Base-by-base conservation (phyloP, 2,797 vertebrate genomes). In the Argya squamiceps region DNA sequence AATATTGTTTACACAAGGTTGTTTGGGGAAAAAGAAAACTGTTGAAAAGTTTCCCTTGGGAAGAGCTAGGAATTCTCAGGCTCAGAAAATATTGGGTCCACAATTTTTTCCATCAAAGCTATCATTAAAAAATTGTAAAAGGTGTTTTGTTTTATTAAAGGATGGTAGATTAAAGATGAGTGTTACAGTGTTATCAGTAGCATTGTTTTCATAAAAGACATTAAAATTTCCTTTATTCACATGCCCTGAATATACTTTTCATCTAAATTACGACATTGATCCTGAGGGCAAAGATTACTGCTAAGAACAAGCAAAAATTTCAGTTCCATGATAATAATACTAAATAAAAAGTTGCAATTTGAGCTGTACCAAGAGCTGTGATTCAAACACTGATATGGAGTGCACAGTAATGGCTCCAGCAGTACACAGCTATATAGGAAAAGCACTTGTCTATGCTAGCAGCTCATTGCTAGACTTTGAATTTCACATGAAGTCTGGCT, bases 161-260 rank as follows among this genome's bases (percentile, higher is more conserved):
- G 19, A 55, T 37, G 19, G 27, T 82, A 84, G 43, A 58, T 73
- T 74, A 84, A 91, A 71, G 12, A 15, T 85, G 46, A 80, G 18
- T 15, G 4, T 63, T 89, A 77, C 1, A 89, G 12, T 60, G 58
- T 43, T 89, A 56, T 24, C 53, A 83, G 12, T 64, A 41, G 36
- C 55, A 70, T 34, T 83, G 12, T 83, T 63, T 83, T 74, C 15
- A 63, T 77, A 56, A 69, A 89, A 83, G 18, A 63, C 17, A 47
- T 58, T 43, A 55, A 14, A 15, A 11, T 92, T 92, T 80, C 70
- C 60, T 88, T 93, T 15, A 80, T 64, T 92, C 60, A 84, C 20
- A 39, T 75, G 32, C 24, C 19, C 29, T 52, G 29, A 32, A 49
- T 74, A 49, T 37, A 53, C 15, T 85, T 94, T 56, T 29, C 18